phyloP scores from a whole-genome alignment of 2,113 vertebrate genomes.

The Morone saxatilis region DNA sequence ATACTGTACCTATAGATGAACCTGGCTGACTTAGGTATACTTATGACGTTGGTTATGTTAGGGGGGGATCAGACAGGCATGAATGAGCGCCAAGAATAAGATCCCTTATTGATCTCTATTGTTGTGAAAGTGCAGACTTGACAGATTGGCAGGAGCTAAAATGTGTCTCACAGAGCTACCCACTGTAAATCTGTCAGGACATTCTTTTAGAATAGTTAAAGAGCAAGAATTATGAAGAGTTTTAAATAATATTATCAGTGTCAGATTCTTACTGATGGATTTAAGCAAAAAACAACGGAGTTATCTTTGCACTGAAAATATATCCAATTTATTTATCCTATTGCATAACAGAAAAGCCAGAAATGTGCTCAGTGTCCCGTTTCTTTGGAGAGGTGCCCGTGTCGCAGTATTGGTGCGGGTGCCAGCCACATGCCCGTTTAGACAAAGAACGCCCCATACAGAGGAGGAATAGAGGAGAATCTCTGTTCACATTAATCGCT shows the following conservation, averaged over 20 bases:
- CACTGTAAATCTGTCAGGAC: neutral
- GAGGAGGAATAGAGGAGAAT: slow-evolving; percentile 10
- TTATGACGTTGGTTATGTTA: slow-evolving; percentile 60
- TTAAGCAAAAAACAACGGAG: neutral
- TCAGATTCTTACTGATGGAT: neutral
- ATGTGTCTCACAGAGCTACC: slow-evolving; percentile 1
- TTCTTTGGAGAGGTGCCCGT: slow-evolving; percentile 9
- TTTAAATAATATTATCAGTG: no score
- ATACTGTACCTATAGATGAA: slow-evolving; percentile 46
- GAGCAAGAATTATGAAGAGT: neutral
- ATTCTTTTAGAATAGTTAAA: neutral
- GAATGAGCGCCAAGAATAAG: slow-evolving; percentile 36
- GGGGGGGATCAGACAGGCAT: slow-evolving; percentile 43
- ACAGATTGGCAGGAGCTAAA: slow-evolving; percentile 20
- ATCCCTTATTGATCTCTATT: slow-evolving; percentile 33
- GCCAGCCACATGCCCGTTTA: slow-evolving; percentile 30
- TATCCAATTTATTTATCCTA: neutral
- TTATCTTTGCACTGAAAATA: neutral
- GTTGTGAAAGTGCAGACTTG: slow-evolving; percentile 22
- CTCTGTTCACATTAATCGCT: neutral
- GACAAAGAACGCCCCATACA: slow-evolving; percentile 18
- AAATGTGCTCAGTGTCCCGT: neutral
- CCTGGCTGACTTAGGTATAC: slow-evolving; percentile 35
- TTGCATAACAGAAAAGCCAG: neutral
- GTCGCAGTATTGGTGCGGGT: slow-evolving; percentile 27